Evolutionary conservation across 1,140 invertebrate species (phyloP).

Genomic region (Neuroterus valhalla): DNA sequence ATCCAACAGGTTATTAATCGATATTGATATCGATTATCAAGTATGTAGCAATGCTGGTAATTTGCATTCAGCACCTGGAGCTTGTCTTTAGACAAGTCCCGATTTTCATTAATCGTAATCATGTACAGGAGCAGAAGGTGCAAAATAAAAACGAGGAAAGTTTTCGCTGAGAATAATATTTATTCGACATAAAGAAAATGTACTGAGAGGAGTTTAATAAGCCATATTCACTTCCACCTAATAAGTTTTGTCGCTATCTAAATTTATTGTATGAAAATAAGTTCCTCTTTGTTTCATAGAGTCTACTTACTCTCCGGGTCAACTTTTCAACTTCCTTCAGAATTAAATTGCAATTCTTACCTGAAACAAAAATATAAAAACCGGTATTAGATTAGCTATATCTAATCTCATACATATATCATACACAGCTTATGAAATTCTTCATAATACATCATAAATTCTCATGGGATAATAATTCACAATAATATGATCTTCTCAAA

Average conservation of each 20-base stretch:
- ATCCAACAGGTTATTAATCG: slow-evolving; percentile 8
- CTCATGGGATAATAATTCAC: slow-evolving; percentile 9
- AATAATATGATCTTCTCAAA: slow-evolving; percentile 4
- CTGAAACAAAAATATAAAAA: slow-evolving; percentile 4
- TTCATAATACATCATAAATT: neutral
- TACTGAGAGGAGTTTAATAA: slow-evolving; percentile 1
- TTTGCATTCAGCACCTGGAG: slow-evolving; percentile 19
- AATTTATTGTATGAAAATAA: neutral
- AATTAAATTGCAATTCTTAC: neutral
- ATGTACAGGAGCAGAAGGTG: slow-evolving; percentile 8
- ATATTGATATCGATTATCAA: slow-evolving; percentile 22
- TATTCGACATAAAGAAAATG: neutral
- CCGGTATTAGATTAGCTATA: neutral
- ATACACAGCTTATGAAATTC: too few relatives aligned
- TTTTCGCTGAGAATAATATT: neutral
- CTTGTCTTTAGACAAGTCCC: neutral
- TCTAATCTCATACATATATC: too few relatives aligned
- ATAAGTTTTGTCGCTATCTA: neutral
- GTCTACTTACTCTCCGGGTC: neutral
- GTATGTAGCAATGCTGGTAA: slow-evolving; percentile 7
- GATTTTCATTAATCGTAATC: neutral
- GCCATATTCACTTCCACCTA: neutral
- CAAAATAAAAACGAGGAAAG: neutral
- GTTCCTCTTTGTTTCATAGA: neutral
- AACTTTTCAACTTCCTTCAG: neutral